Evolutionary conservation across 2,888 invertebrate genomes (phyloP).

Genomic region (Acanthosepion lycidas): DNA sequence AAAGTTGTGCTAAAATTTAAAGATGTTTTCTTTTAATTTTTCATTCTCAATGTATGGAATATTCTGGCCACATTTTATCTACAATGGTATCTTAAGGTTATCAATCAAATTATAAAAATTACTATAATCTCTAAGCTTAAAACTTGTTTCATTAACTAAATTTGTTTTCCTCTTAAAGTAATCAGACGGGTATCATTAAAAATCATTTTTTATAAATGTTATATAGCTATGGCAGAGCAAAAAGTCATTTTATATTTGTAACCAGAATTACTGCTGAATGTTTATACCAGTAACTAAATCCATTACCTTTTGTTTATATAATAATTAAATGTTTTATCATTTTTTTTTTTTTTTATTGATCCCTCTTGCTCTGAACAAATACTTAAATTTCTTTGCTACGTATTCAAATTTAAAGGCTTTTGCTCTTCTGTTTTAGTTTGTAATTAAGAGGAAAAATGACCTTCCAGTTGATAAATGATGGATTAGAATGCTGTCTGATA

Average conservation of each 20-base stretch:
- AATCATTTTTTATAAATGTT: neutral
- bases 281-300: too few relatives aligned
- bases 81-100: neutral
- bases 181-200: neutral
- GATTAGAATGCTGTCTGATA: neutral
- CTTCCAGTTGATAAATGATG: neutral
- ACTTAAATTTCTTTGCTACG: neutral
- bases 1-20: too few relatives aligned
- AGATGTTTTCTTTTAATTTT: too few relatives aligned
- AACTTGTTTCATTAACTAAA: neutral
- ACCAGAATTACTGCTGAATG: too few relatives aligned
- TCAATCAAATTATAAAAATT: neutral
- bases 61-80: neutral
- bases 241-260: too few relatives aligned
- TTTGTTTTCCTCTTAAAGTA: neutral
- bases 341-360: too few relatives aligned
- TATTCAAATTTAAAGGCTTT: neutral
- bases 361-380: neutral
- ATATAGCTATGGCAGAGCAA: too few relatives aligned
- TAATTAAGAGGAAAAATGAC: neutral
- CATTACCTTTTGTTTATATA: too few relatives aligned
- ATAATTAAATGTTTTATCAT: too few relatives aligned
- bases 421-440: neutral
- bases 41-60: too few relatives aligned
- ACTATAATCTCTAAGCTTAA: neutral